These are phyloP conservation scores for Rhingia rostrata DNA, from an alignment of 2,888 invertebrate genomes.

Conservation along the genomic window DNA sequence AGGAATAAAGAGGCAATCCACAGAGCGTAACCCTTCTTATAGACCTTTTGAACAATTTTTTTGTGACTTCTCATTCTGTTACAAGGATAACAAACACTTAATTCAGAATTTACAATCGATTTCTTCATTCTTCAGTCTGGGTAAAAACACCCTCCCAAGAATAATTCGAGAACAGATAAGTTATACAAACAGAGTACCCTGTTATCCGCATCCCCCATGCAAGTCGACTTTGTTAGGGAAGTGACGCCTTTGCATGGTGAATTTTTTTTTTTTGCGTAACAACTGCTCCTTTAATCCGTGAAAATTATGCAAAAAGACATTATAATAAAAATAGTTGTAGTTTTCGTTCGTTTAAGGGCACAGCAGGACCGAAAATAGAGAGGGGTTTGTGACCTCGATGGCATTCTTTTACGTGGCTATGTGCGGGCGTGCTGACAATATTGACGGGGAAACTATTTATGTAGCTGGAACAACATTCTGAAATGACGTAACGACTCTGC, in stretches of 20 bases:
- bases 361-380: slow-evolving; percentile 28
- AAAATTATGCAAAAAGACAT: slow-evolving; percentile 71
- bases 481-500: slow-evolving; percentile 67
- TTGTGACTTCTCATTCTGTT: slow-evolving; percentile 1
- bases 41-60: background rate
- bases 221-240: slow-evolving; percentile 33
- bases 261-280: slow-evolving; percentile 18
- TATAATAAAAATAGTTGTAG: slow-evolving; percentile 47
- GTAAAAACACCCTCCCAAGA: slow-evolving; percentile 54
- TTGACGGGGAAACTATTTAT: slow-evolving; percentile 50
- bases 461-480: slow-evolving; percentile 31
- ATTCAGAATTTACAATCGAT: slow-evolving; percentile 57
- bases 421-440: background rate
- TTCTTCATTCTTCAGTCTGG: slow-evolving; percentile 57
- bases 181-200: slow-evolving; percentile 30
- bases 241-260: slow-evolving; percentile 43
- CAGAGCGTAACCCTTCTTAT: slow-evolving; percentile 43
- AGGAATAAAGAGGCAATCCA: slow-evolving; percentile 38
- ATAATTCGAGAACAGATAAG: slow-evolving; percentile 50
- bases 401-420: slow-evolving; percentile 3
- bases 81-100: slow-evolving; percentile 31
- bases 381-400: slow-evolving; percentile 36
- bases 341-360: slow-evolving; percentile 42
- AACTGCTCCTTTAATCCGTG: slow-evolving; percentile 58
- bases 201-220: background rate